Evolutionary conservation across 2,888 invertebrate species (phyloP).

Genomic region (Halictus ligatus): DNA sequence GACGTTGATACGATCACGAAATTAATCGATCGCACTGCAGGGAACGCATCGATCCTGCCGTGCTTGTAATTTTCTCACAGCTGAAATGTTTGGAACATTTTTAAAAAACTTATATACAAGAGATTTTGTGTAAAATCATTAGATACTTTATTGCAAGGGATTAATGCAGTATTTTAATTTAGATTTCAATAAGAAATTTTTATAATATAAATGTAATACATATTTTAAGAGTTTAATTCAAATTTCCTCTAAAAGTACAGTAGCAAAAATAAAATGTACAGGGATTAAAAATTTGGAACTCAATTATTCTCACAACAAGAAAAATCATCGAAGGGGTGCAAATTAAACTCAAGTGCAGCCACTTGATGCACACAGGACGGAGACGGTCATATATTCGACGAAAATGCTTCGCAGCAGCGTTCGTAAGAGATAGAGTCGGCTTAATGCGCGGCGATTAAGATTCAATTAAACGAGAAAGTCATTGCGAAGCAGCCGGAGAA

Average conservation of each 20-base stretch:
- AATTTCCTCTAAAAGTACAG: not conserved
- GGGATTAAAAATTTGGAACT: not conserved
- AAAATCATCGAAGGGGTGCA: not conserved
- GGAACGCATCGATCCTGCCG: not conserved
- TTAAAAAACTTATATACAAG: not conserved
- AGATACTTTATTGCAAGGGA: no score
- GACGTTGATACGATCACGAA: not conserved
- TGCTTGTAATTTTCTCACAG: not conserved
- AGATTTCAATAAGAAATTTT: no score
- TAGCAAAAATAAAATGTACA: not conserved
- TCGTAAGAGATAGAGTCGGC: not conserved
- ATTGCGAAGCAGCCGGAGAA: not conserved
- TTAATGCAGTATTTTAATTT: no score
- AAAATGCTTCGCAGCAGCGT: not conserved
- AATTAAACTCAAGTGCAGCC: no score
- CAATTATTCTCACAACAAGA: not conserved
- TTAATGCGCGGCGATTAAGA: not conserved
- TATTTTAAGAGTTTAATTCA: not conserved
- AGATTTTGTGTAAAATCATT: no score
- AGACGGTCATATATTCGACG: not conserved
- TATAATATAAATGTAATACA: no score
- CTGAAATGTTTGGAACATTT: not conserved
- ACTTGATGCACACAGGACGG: no score
- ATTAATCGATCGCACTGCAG: not conserved
- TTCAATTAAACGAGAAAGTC: slow-evolving; percentile 10